Percentiles rank a stretch among this genome's conserved stretches.
Evolutionary conservation across 2,797 vertebrate genomes (phyloP).

Genomic region (Sarcophilus harrisii): DNA sequence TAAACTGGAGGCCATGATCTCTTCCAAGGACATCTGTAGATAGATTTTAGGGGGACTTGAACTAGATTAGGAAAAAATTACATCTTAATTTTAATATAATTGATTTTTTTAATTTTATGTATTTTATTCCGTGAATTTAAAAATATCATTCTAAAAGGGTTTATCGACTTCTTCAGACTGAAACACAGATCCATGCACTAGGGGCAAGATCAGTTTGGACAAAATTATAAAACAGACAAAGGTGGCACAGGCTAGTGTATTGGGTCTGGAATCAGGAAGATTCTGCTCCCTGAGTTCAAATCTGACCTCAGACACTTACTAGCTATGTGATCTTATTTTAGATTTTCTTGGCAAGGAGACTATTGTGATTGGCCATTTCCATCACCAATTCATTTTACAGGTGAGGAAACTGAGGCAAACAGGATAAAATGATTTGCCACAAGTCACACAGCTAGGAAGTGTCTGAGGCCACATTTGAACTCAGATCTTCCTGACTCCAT

Average conservation of each 20-base stretch:
- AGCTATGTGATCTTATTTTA: not conserved
- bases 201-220: not conserved
- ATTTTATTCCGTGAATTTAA: not conserved
- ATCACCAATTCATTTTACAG: not conserved
- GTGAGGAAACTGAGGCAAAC: not conserved
- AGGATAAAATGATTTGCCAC: not conserved
- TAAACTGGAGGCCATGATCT: not conserved
- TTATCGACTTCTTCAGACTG: not conserved
- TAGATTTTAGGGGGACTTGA: not conserved
- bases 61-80: not conserved
- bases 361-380: not conserved
- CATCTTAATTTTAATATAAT: not conserved
- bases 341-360: not conserved
- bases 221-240: not conserved
- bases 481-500: not conserved
- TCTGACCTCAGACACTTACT: not conserved
- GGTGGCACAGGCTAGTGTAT: no score
- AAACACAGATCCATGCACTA: not conserved
- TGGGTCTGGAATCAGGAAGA: not conserved
- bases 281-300: not conserved
- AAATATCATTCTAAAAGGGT: not conserved
- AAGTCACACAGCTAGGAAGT: not conserved
- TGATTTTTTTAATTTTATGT: not conserved
- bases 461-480: not conserved
- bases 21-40: not conserved